Base-by-base conservation (phyloP, 2,113 vertebrate genomes). In the Hassar affinis region DNA sequence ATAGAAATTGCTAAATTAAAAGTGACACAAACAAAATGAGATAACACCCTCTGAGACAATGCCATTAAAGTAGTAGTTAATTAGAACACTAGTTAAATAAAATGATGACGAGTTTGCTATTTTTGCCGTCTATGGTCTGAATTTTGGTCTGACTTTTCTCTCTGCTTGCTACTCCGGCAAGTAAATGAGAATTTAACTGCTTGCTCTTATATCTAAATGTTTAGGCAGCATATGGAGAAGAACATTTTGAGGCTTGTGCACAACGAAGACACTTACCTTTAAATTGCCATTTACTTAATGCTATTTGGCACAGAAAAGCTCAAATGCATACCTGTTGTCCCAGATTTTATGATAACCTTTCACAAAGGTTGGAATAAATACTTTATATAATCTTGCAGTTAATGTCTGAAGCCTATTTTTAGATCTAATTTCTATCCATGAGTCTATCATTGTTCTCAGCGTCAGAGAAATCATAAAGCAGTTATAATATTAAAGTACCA, bases 1-100 rank as follows among this genome's bases (percentile, higher is more conserved):
- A 22, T 54, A 76, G 74, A 76, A 33, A 76, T 56, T 56, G 51
- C 51, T 35, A 77, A 77, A 77, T 77, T 56, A 77, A 56, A 77
- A 77, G 74, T 56, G 74, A 77, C 74, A 77, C 52, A 17, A 38
- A 56, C 51, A 56, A 56, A 77, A 77, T 77, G 74, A 77, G 74
- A 76, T 56, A 77, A 77, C 74, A 77, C 74, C 20, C 74, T 77
- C 74, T 6, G 51, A 77, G 74, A 77, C 52, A 56, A 77, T 38
- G 74, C 51, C 51, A 77, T 77, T 77, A 56, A 56, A 75, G 56
- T 56, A 56, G 51, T 77, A 35, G 30, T 38, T 56, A 56, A 77
- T 77, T 77, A 77, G 30, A 38, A 77, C 18, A 25, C 18, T 77
- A 77, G 51, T 30, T 56, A 56, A 77, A 77, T 77, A 56, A 77